These are phyloP conservation scores for Nebria brevicollis DNA, from an alignment of 2,888 invertebrate species.

Conservation along the genomic window DNA sequence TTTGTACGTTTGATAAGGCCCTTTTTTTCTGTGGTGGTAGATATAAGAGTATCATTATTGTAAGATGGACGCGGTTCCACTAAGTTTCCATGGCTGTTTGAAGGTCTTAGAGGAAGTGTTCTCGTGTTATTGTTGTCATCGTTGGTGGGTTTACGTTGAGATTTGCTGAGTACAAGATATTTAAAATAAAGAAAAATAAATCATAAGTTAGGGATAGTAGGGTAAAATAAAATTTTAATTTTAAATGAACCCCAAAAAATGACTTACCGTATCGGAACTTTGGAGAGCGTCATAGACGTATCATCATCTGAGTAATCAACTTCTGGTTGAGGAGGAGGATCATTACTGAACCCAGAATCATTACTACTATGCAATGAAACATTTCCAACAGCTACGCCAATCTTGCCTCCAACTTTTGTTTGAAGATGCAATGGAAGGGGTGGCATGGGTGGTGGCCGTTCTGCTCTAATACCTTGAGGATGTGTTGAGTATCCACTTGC, in stretches of 20 bases:
- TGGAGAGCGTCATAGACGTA: conserved; percentile 69
- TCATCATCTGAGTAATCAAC: conserved; percentile 93
- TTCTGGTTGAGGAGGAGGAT: conserved; percentile 86
- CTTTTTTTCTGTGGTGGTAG: conserved; percentile 68
- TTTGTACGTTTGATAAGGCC: conserved; percentile 83
- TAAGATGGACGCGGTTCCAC: conserved; percentile 63
- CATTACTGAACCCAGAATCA: conserved; percentile 92
- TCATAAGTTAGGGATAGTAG: conserved; percentile 48
- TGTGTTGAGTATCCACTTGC: conserved; percentile 60
- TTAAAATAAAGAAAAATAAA: conserved; percentile 51
- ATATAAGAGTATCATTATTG: conserved; percentile 67
- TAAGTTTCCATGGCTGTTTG: conserved; percentile 60
- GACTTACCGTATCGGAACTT: conserved; percentile 67
- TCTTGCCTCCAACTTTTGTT: conserved; percentile 55
- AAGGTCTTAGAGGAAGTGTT: conserved; percentile 55
- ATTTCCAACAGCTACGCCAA: conserved; percentile 70
- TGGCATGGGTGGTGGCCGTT: conserved; percentile 59
- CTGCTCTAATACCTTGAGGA: conserved; percentile 58
- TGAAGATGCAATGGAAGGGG: conserved; percentile 60
- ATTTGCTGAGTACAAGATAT: conserved; percentile 47
- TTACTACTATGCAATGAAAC: conserved; percentile 89
- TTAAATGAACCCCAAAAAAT: conserved; percentile 43
- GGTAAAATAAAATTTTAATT: conserved; percentile 50
- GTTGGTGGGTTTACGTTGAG: conserved; percentile 53
- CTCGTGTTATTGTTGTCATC: conserved; percentile 57